phyloP scores from a whole-genome alignment of 2,888 invertebrate species.

The Eupithecia dodoneata region DNA sequence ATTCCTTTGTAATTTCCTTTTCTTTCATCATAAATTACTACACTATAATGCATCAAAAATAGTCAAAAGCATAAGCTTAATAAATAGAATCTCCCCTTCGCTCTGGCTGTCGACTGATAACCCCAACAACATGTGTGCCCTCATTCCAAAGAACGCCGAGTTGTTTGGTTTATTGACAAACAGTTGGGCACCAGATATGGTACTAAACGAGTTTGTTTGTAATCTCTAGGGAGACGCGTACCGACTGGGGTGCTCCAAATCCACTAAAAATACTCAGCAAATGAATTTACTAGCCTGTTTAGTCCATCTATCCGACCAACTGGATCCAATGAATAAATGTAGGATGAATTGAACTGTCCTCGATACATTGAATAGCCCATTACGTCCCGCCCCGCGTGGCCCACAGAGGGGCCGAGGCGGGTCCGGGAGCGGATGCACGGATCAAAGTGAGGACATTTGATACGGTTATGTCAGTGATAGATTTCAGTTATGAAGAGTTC shows the following conservation, averaged over 20 bases:
- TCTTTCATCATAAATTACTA: too few species aligned
- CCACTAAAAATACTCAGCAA: background rate
- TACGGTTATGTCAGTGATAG: background rate
- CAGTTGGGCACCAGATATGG: background rate
- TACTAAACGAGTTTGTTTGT: background rate
- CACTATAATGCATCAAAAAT: background rate
- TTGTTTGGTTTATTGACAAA: background rate
- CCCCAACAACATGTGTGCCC: background rate
- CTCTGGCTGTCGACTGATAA: background rate
- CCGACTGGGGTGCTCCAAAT: background rate
- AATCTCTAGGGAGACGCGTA: background rate
- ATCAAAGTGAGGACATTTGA: constrained; percentile 11
- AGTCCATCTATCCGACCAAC: background rate
- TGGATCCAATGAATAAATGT: constrained; percentile 1
- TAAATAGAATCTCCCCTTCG: background rate
- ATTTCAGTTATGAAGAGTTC: background rate
- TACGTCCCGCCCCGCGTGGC: background rate
- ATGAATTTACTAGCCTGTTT: background rate
- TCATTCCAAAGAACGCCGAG: background rate
- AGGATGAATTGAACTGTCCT: constrained; percentile 3
- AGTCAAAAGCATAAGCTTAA: background rate
- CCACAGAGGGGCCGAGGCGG: background rate
- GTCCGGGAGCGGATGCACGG: background rate
- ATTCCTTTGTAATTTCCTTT: too few species aligned
- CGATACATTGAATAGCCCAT: constrained; percentile 5